phyloP scores from a whole-genome alignment of 2,888 invertebrate genomes.

The Parnassius glacialis region DNA sequence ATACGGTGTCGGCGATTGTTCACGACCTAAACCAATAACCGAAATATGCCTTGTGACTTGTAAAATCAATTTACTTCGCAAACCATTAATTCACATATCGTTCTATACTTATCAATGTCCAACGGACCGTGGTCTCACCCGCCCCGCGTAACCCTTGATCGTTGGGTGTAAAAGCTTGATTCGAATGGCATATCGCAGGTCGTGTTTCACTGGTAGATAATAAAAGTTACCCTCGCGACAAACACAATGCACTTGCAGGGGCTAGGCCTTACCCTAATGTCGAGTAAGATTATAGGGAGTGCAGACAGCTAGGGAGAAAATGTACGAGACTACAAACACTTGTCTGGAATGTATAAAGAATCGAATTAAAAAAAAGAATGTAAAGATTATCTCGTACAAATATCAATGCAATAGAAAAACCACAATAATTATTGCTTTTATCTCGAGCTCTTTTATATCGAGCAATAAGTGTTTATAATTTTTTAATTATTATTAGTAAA shows the following conservation, averaged over 20 bases:
- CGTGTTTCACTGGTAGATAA: constrained; percentile 51
- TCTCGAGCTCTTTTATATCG: too few relatives aligned
- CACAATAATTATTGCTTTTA: too few relatives aligned
- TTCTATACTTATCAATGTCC: constrained; percentile 59
- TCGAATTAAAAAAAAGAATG: too few relatives aligned
- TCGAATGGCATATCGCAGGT: constrained; percentile 50
- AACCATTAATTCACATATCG: constrained; percentile 74
- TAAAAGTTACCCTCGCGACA: constrained; percentile 74
- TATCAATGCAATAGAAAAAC: too few relatives aligned
- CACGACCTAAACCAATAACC: constrained; percentile 37
- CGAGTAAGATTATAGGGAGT: constrained; percentile 45
- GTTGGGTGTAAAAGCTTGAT: constrained; percentile 31
- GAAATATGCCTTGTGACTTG: constrained; percentile 44
- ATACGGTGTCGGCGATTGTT: constrained; percentile 7
- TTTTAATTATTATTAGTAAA: too few relatives aligned
- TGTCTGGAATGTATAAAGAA: constrained; percentile 36
- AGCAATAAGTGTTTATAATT: too few relatives aligned
- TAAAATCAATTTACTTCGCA: constrained; percentile 75
- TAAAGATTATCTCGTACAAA: too few relatives aligned
- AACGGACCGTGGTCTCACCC: constrained; percentile 39
- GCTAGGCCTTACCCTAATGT: constrained; percentile 59
- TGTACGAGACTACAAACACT: constrained; percentile 55
- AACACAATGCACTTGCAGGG: constrained; percentile 74
- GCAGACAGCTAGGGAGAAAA: constrained; percentile 37
- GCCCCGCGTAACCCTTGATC: constrained; percentile 37